A percentile compares a stretch with the other conserved stretches of the same genome.
phyloP scores from a whole-genome alignment of 2,113 vertebrate genomes.

The Perognathus longimembris region DNA sequence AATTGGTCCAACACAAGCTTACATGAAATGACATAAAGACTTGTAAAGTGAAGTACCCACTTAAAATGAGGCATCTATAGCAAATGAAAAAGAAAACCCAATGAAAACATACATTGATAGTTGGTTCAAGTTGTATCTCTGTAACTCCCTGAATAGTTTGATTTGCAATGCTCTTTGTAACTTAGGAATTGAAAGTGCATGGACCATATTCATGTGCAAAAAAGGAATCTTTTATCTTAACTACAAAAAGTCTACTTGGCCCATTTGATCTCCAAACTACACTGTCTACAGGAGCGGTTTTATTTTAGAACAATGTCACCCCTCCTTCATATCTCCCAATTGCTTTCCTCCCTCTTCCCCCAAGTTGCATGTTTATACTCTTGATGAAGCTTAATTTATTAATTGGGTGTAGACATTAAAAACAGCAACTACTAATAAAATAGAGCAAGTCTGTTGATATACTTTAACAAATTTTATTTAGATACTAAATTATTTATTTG shows the following conservation, averaged over 20 bases:
- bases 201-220: background rate
- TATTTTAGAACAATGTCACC: background rate
- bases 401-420: background rate
- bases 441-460: background rate
- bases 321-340: too few species aligned
- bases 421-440: background rate
- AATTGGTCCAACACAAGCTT: constrained; percentile 21
- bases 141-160: background rate
- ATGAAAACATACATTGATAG: background rate
- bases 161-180: background rate
- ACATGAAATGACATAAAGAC: background rate
- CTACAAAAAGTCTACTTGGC: background rate
- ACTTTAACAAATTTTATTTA: background rate
- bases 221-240: background rate
- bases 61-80: background rate
- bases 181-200: background rate
- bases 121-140: constrained; percentile 2
- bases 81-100: background rate
- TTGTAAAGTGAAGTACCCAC: background rate
- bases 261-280: background rate
- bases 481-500: background rate
- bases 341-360: too few species aligned
- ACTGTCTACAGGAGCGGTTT: background rate
- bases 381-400: background rate
- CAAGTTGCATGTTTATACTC: background rate